These are phyloP conservation scores for Dasysyrphus albostriatus DNA, from an alignment of 2,888 invertebrate genomes.

Conservation along the genomic window DNA sequence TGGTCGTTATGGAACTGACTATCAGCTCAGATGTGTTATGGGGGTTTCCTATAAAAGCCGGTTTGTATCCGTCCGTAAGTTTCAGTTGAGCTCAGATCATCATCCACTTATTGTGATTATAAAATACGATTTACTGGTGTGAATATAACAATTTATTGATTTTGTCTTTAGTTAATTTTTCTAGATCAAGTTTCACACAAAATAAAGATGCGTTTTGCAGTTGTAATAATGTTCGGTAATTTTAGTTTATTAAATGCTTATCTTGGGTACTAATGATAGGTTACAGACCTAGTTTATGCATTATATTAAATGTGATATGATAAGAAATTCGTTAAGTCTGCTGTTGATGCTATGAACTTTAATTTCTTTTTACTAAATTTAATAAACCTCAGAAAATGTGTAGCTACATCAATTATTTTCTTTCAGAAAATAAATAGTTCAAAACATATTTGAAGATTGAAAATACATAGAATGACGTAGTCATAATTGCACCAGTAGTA, in stretches of 20 bases:
- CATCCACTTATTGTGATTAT: slow-evolving; percentile 47
- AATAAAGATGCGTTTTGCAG: slow-evolving; percentile 58
- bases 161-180: slow-evolving; percentile 1
- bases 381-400: not conserved
- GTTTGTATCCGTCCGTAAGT: slow-evolving; percentile 48
- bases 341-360: not conserved
- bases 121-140: not conserved
- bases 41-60: slow-evolving; percentile 65
- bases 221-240: slow-evolving; percentile 61
- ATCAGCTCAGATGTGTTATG: not conserved
- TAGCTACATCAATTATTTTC: not conserved
- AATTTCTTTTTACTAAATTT: too few relatives aligned
- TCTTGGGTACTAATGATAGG: not conserved
- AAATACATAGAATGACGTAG: too few relatives aligned
- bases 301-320: not conserved
- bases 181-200: not conserved
- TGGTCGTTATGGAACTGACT: not conserved
- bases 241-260: not conserved
- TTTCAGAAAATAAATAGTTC: too few relatives aligned
- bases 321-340: not conserved
- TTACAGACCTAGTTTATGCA: not conserved
- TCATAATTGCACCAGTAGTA: too few relatives aligned
- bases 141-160: not conserved
- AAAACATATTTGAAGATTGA: too few relatives aligned
- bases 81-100: slow-evolving; percentile 64